Base-by-base conservation (phyloP, 2,113 vertebrate genomes). In the Aphelocoma coerulescens region DNA sequence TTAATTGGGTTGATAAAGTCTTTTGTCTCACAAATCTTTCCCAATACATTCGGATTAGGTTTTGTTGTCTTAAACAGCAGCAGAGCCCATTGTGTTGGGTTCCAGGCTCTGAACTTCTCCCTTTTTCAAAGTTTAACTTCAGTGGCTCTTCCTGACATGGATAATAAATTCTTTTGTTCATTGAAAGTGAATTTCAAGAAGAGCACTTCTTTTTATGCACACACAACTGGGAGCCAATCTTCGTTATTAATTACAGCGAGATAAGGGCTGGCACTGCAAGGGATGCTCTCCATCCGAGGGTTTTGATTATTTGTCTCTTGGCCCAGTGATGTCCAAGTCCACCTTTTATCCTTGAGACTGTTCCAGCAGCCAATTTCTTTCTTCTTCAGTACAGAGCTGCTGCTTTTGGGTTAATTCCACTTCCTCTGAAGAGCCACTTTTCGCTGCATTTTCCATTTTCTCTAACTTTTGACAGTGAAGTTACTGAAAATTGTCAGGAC, bases 1-100 rank as follows among this genome's bases (percentile, higher is more conserved):
- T 76, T 95, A 96, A 96, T 93, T 90, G 92, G 62, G 24, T 79
- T 90, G 82, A 93, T 93, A 85, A 96, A 93, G 92, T 35, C 92
- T 79, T 94, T 85, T 94, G 85, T 76, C 81, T 85, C 44, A 26
- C 52, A 32, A 20, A 82, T 61, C 88, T 93, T 35, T n/a, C 32
- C 57, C 88, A 79, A 1, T 67, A 3, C 22, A 37, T 43, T 54
- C 0, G 33, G 30, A 0, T 46, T 43, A 30, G 81, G 14, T 71
- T 85, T 72, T 68, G 69, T 89, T 79, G 78, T 81, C 22, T 33
- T 4, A 21, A 22, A 2, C 17, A 9, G 52, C 71, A 52, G 62
- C 41, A 3, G 24, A 44, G 74, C 4, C 33, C 61, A 7, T 41
- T 30, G 41, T 8, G 49, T 44, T 63, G 24, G 1, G 5, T 44